Conservation (phyloP, 2,113 vertebrate species). For the Hemicordylus capensis region DNA sequence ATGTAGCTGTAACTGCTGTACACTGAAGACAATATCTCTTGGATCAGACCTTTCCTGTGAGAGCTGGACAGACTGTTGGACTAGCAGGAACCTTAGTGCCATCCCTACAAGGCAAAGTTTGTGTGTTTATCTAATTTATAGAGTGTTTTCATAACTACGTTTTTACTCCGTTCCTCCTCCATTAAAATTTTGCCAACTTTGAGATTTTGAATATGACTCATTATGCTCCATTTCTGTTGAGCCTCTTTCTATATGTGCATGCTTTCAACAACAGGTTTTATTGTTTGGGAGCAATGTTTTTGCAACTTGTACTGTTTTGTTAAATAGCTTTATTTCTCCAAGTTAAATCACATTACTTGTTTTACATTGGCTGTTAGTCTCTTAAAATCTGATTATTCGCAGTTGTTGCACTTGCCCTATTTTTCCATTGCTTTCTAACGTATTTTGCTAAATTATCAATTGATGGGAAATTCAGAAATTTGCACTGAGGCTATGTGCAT, state of each 20-base stretch:
- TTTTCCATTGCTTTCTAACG: conserved; percentile 19
- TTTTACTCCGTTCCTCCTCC: background rate
- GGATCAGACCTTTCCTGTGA: too few relatives aligned
- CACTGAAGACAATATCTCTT: too few relatives aligned
- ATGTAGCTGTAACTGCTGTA: too few relatives aligned
- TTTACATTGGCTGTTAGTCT: background rate
- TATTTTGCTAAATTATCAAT: conserved; percentile 30
- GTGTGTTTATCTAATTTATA: too few relatives aligned
- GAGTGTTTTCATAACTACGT: background rate
- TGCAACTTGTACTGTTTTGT: conserved; percentile 2
- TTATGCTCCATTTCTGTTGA: background rate
- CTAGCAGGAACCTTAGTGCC: background rate
- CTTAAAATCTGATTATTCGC: conserved; percentile 3
- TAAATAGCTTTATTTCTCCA: background rate
- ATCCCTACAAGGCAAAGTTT: background rate
- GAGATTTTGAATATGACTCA: background rate
- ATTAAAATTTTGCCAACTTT: background rate
- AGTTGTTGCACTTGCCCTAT: conserved; percentile 17
- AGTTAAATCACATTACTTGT: rapidly evolving
- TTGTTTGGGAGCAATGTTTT: conserved; percentile 1
- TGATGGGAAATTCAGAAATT: background rate
- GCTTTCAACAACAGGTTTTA: background rate
- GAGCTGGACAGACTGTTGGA: too few relatives aligned
- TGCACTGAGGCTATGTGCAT: too few relatives aligned
- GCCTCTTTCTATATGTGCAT: conserved; percentile 11